Evolutionary conservation across 2,888 invertebrate species (phyloP).

Genomic region (Andrena haemorrhoa): DNA sequence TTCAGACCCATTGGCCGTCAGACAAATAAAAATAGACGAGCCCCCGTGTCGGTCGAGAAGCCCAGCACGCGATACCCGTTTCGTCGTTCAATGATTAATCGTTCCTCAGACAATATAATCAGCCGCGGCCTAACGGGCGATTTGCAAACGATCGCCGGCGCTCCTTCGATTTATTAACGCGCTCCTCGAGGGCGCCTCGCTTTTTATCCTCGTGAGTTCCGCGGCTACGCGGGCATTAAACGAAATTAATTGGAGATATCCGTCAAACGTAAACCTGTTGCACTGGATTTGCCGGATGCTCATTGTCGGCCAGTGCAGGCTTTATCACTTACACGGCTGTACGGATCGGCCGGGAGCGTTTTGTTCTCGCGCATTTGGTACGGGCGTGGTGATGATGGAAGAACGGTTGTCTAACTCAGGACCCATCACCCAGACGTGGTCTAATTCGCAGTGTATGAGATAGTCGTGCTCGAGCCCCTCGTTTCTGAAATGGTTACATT

Average conservation of each 20-base stretch:
- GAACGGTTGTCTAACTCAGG: background rate
- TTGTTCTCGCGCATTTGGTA: background rate
- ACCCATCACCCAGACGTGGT: no score
- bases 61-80: constrained; percentile 40
- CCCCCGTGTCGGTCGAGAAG: constrained; percentile 6
- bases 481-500: no score
- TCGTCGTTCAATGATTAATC: constrained; percentile 51
- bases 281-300: constrained; percentile 21
- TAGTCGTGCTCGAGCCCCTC: no score
- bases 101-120: constrained; percentile 47
- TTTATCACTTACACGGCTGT: constrained; percentile 15
- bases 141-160: constrained; percentile 23
- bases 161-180: constrained; percentile 19
- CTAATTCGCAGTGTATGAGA: no score
- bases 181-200: background rate
- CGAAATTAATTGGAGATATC: constrained; percentile 47
- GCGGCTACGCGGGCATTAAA: constrained; percentile 32
- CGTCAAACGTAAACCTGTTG: constrained; percentile 55
- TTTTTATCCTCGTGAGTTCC: constrained; percentile 7
- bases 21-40: constrained; percentile 62
- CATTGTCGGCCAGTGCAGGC: background rate
- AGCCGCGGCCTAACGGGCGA: constrained; percentile 26
- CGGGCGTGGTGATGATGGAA: no score
- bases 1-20: constrained; percentile 42
- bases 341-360: background rate